phyloP scores from a whole-genome alignment of 2,113 vertebrate genomes.

The Corythaeola cristata region DNA sequence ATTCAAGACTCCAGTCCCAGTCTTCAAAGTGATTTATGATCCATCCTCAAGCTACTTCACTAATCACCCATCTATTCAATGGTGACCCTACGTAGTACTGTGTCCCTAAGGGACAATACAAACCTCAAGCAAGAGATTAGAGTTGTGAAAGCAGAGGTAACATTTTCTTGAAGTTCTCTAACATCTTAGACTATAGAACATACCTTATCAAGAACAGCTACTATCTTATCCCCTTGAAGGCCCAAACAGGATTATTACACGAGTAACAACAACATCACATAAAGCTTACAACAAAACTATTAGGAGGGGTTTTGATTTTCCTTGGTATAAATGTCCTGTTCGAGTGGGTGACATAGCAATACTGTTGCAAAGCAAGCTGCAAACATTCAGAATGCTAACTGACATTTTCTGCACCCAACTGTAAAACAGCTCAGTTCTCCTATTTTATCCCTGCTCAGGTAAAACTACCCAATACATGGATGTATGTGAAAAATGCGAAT shows the following conservation, averaged over 20 bases:
- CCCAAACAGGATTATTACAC: neutral
- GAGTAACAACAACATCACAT: neutral
- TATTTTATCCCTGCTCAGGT: neutral
- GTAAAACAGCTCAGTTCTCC: neutral
- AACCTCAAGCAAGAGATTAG: neutral
- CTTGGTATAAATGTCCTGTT: neutral
- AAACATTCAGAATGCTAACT: neutral
- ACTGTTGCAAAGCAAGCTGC: neutral
- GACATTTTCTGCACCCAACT: neutral
- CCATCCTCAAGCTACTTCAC: slow-evolving; percentile 7
- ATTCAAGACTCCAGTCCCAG: neutral
- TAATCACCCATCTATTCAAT: neutral
- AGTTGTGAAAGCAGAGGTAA: neutral
- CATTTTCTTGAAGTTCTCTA: neutral
- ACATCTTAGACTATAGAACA: neutral
- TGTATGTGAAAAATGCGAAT: neutral
- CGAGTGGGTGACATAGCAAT: neutral
- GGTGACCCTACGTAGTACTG: neutral
- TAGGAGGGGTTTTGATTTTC: neutral
- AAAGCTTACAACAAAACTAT: neutral
- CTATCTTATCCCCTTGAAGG: neutral
- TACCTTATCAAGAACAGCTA: neutral
- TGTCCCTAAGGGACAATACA: neutral
- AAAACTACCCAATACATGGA: neutral
- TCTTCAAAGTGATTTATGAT: slow-evolving; percentile 33